Evolutionary conservation across 2,888 invertebrate genomes (phyloP), one percentile per base, ranked within the genome.

Genomic region (Lochmaea crataegi): DNA sequence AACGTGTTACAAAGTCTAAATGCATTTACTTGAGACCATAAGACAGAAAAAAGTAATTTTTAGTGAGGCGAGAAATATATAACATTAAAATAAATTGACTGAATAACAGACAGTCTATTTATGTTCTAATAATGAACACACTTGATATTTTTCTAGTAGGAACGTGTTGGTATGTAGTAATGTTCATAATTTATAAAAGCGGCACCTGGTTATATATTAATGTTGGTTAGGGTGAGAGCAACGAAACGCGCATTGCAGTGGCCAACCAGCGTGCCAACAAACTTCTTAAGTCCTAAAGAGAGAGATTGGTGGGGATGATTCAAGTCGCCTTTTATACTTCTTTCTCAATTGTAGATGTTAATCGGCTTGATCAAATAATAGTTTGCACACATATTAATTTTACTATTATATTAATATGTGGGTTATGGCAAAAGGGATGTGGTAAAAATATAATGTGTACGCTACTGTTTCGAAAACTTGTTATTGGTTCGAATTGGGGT

Each of bases 191-290:
- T 32, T 48, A 5, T 56, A 58, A 77, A 79, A 78, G 77, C 78
- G 81, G 83, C 83, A 82, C 82, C 80, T 84, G 84, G 84, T 84
- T 83, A 82, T 84, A 80, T 85, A 71, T 83, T 78, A 42, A 63
- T 85, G 83, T 85, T 86, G 84, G 83, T 84, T 90, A 93, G 93
- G 95, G 94, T 83, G 94, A 94, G 90, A 95, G 97, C 85, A 98
- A 98, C 90, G 96, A 97, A 91, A 94, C 94, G 85, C 94, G 97
- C 90, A 97, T 98, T 91, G 94, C 94, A 87, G 94, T 96, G 88
- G 98, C 98, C 86, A 98, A 98, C 90, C 96, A 97, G 90, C 93
- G 97, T 86, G 97, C 98, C 87, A 96, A 96, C 90, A 97, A 97
- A 90, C 94, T 98, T 86, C 94, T 97, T 88, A 96, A 96, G 92